A percentile compares a stretch with the other conserved stretches of the same genome.
Evolutionary conservation across 2,888 invertebrate genomes (phyloP).

Genomic region (Hermodice carunculata): DNA sequence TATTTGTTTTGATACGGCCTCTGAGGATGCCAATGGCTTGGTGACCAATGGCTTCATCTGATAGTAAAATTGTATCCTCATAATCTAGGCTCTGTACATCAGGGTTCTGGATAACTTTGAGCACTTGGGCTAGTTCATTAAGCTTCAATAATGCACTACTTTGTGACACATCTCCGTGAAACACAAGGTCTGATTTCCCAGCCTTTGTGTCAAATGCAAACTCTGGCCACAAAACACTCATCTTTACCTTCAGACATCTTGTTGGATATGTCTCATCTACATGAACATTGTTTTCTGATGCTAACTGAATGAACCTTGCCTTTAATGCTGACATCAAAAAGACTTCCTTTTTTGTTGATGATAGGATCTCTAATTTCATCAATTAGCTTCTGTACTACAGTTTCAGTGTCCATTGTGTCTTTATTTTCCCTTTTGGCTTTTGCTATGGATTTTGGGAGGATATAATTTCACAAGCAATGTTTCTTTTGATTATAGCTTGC

Average conservation of each 20-base stretch:
- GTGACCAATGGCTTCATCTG: constrained; percentile 3
- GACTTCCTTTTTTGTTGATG: not conserved
- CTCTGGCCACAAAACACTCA: not conserved
- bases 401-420: not conserved
- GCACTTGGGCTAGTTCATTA: too few species aligned
- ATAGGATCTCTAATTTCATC: not conserved
- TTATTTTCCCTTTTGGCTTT: not conserved
- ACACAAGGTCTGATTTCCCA: constrained; percentile 1
- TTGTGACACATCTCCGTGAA: not conserved
- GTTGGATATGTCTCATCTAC: not conserved
- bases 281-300: not conserved
- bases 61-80: not conserved
- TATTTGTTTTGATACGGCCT: too few species aligned
- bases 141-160: too few species aligned
- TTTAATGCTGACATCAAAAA: not conserved
- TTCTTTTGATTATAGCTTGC: too few species aligned
- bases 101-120: too few species aligned
- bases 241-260: not conserved
- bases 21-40: constrained; percentile 4
- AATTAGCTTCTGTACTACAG: constrained; percentile 1
- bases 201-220: not conserved
- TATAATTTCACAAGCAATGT: too few species aligned
- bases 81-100: too few species aligned
- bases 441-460: too few species aligned
- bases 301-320: not conserved